Percentiles rank a stretch among this genome's conserved stretches.
These are phyloP conservation scores for Xiphias gladius DNA, from an alignment of 2,113 vertebrate species.

Conservation along the genomic window DNA sequence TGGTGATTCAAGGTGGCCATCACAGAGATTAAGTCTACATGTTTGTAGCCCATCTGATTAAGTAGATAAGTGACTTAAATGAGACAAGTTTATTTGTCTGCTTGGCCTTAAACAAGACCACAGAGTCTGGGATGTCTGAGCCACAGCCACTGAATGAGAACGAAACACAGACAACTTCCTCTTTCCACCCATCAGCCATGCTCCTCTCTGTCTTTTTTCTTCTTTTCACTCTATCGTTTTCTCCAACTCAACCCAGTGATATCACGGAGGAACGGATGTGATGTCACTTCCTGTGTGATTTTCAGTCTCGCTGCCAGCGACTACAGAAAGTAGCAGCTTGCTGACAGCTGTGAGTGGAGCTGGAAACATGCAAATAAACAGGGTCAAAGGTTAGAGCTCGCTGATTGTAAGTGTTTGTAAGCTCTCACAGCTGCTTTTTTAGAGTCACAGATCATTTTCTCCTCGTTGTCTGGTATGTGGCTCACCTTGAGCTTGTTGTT, in stretches of 20 bases:
- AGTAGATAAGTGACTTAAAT: slow-evolving; percentile 77
- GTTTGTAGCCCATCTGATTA: slow-evolving; percentile 46
- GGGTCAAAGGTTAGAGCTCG: slow-evolving; percentile 67
- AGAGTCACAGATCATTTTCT: slow-evolving; percentile 12
- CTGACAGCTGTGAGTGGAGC: slow-evolving; percentile 77
- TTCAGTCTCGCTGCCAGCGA: slow-evolving; percentile 55
- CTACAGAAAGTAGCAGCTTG: slow-evolving; percentile 61
- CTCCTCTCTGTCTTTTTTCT: slow-evolving; percentile 63
- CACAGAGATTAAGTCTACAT: slow-evolving; percentile 36
- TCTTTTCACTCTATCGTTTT: slow-evolving; percentile 66
- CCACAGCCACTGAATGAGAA: slow-evolving; percentile 72
- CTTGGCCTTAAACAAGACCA: slow-evolving; percentile 77
- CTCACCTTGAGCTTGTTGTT: slow-evolving; percentile 19
- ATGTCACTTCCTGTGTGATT: slow-evolving; percentile 86
- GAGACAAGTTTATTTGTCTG: slow-evolving; percentile 78
- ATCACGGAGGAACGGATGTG: slow-evolving; percentile 86
- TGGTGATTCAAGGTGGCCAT: slow-evolving; percentile 28
- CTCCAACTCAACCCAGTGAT: slow-evolving; percentile 68
- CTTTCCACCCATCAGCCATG: slow-evolving; percentile 81
- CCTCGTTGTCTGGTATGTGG: slow-evolving; percentile 18
- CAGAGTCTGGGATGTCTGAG: slow-evolving; percentile 73
- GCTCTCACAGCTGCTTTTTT: slow-evolving; percentile 47
- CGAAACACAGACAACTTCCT: slow-evolving; percentile 82
- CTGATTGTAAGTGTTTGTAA: slow-evolving; percentile 57
- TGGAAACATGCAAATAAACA: slow-evolving; percentile 81